phyloP scores from a whole-genome alignment of 2,888 invertebrate genomes.

The Anarsia innoxiella region DNA sequence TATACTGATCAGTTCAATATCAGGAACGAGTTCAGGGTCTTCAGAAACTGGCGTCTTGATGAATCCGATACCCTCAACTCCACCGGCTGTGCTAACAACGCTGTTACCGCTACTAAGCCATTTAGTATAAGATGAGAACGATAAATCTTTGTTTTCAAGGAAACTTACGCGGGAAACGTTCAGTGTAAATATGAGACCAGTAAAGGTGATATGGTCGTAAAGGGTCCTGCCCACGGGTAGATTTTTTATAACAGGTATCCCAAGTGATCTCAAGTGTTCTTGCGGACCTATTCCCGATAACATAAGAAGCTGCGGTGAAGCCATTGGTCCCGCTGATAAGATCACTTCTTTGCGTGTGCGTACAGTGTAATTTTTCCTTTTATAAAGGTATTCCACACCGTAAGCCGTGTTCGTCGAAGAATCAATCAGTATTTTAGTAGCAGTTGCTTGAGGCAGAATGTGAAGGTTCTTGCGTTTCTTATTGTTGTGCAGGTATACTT shows the following conservation, averaged over 20 bases:
- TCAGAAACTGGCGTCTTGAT: constrained; percentile 74
- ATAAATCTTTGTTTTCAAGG: constrained; percentile 57
- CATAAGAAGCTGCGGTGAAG: constrained; percentile 95
- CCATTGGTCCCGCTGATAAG: constrained; percentile 89
- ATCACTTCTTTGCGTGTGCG: constrained; percentile 87
- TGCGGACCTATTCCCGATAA: constrained; percentile 83
- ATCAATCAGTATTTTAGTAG: constrained; percentile 62
- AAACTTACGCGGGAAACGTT: constrained; percentile 61
- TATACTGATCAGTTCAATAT: constrained; percentile 79
- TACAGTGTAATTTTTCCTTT: constrained; percentile 63
- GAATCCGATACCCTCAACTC: constrained; percentile 79
- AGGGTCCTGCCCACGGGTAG: constrained; percentile 80
- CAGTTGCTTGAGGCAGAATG: constrained; percentile 55
- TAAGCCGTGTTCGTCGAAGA: constrained; percentile 76
- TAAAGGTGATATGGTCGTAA: constrained; percentile 77
- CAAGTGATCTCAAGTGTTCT: constrained; percentile 71
- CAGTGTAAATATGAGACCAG: constrained; percentile 63
- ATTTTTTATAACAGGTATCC: constrained; percentile 77
- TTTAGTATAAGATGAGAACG: constrained; percentile 51
- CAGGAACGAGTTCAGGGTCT: constrained; percentile 75
- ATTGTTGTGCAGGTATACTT: constrained; percentile 80
- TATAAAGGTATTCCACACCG: constrained; percentile 80
- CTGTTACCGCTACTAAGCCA: constrained; percentile 72
- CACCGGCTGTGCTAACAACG: constrained; percentile 75
- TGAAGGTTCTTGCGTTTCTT: constrained; percentile 78